Evolutionary conservation across 2,113 vertebrate genomes (phyloP), one percentile per base, ranked within the genome.

Genomic region (Plotosus lineatus): DNA sequence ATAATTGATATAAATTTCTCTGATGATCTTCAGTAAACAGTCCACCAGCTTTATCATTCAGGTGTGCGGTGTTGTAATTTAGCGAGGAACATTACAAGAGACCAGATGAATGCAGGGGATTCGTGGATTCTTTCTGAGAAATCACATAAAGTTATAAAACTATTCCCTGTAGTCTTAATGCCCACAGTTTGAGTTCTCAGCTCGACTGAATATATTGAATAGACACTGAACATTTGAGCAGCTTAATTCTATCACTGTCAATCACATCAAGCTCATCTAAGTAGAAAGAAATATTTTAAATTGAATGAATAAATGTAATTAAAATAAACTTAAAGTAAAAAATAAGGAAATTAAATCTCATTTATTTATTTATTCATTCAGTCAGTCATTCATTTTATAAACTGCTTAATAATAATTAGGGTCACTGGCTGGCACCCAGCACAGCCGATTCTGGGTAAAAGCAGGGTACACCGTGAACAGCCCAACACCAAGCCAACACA

Each of bases 1-100:
- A 21, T 61, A 26, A 46, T 48, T 38, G 3, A 23, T 48, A 68
- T 28, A 61, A 26, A 73, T 40, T 28, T 4, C 12, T 73, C 3
- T 73, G 28, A 48, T 6, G n/a, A 50, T 55, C 21, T 63, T 46
- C 26, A 14, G 68, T 51, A 80, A 74, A 74, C 17, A 46, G 15
- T 46, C 61, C 42, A 80, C 44, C 69, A 50, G 79, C 42, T 63
- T 80, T 42, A 80, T 80, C 42, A 74, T 44, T 17, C 73, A 36
- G 21, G 4, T 80, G 42, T 74, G 55, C 56, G 7, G 31, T 38
- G 69, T 28, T 50, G 69, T 63, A 80, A 74, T 74, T 74, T 74
- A 31, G 55, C 3, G 14, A 36, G 23, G 44, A 61, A 61, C 55
- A 19, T 46, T 28, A 68, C 78, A 58, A 40, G 40, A 33, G 23